A percentile compares a stretch with the other conserved stretches of the same genome.
These are phyloP conservation scores for Cecropterus lyciades DNA, from an alignment of 1,140 invertebrate genomes.

Conservation along the genomic window DNA sequence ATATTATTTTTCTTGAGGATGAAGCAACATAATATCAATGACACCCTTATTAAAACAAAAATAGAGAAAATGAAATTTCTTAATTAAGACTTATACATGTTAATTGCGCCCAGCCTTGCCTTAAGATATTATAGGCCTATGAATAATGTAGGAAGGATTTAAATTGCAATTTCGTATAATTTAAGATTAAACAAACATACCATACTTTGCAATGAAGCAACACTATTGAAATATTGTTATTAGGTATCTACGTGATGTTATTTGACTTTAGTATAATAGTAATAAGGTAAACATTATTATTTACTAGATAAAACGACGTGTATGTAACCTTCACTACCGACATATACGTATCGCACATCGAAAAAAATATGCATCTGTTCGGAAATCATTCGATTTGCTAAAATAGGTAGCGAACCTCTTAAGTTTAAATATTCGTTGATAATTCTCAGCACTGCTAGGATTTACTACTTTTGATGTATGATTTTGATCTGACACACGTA, in stretches of 20 bases:
- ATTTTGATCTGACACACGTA: neutral
- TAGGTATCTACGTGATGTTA: neutral
- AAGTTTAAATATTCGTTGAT: neutral
- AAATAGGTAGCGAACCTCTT: neutral
- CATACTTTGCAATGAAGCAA: neutral
- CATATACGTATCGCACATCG: neutral
- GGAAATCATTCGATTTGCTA: neutral
- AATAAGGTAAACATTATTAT: neutral
- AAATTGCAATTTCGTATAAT: neutral
- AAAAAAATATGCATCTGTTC: neutral
- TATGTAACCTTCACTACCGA: neutral
- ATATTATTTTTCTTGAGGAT: too few relatives aligned
- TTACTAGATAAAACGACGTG: neutral
- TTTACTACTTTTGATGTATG: neutral
- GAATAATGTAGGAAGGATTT: neutral
- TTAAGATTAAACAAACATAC: neutral
- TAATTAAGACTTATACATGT: too few relatives aligned
- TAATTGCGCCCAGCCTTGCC: neutral
- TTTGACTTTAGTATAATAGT: neutral
- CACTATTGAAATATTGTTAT: slow-evolving; percentile 4
- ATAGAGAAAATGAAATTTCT: too few relatives aligned
- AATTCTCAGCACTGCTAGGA: neutral
- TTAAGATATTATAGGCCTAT: neutral
- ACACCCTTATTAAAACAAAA: too few relatives aligned
- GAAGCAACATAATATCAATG: too few relatives aligned